Percentiles rank a stretch among this genome's conserved stretches.
Conservation (phyloP, 1,140 invertebrate genomes). For the Eumaeus atala region DNA sequence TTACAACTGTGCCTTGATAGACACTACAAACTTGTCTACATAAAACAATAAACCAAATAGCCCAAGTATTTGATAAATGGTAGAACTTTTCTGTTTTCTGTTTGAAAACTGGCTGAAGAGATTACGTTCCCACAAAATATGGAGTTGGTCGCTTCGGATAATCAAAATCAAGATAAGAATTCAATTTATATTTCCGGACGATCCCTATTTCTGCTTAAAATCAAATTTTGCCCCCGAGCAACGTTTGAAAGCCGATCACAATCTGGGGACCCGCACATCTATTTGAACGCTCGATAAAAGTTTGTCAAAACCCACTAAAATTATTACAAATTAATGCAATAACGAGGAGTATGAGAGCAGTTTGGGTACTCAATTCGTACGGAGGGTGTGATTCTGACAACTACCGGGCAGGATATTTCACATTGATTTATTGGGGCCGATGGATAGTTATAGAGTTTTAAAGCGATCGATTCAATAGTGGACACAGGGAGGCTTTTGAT, state of each 20-base stretch:
- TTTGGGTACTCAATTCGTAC: neutral
- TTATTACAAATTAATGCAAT: constrained; percentile 16
- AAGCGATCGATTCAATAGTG: too few relatives aligned
- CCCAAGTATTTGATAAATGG: neutral
- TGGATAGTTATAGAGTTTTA: too few relatives aligned
- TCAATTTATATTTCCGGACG: constrained; percentile 65
- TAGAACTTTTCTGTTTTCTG: neutral
- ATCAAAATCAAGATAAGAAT: constrained; percentile 62
- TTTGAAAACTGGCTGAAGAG: neutral
- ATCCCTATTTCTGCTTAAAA: constrained; percentile 52
- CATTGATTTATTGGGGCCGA: neutral
- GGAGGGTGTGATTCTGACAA: constrained; percentile 7
- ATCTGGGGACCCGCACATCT: constrained; percentile 47
- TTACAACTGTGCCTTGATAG: too few relatives aligned
- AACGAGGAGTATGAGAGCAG: neutral
- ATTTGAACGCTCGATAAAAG: constrained; percentile 50
- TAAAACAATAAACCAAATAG: too few relatives aligned
- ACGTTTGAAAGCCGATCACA: constrained; percentile 45
- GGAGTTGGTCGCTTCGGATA: constrained; percentile 14
- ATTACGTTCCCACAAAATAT: constrained; percentile 14
- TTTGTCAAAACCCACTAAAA: constrained; percentile 45
- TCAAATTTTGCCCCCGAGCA: constrained; percentile 42
- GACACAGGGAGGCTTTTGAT: too few relatives aligned
- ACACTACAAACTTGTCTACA: too few relatives aligned
- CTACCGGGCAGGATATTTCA: neutral